Evolutionary conservation across 1,140 invertebrate genomes (phyloP), one percentile per base, ranked within the genome.

Genomic region (Eriosoma lanigerum): DNA sequence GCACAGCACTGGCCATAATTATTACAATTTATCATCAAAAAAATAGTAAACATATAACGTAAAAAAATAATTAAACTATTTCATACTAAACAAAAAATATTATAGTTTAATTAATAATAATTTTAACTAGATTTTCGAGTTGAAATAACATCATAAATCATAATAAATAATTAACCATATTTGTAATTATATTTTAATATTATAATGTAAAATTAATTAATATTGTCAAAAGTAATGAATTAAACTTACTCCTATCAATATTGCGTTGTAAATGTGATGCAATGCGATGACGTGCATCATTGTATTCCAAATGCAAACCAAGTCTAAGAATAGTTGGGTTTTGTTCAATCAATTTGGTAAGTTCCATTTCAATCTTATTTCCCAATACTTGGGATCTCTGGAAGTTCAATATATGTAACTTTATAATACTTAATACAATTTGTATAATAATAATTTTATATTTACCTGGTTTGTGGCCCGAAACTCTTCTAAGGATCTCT

Each of bases 301-400:
- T 96, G 87, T 96, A 97, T 89, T 98, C 96, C 84, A 98, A 93
- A 88, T 96, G 93, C 83, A 99, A 90, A 78, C 96, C 96, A 82
- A 98, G 90, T 87, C 94, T 90, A 83, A 98, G 88, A 81, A 99
- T 87, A 46, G 93, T 95, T 24, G 93, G 90, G 88, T 98, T 99
- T 85, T 96, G 92, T 86, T 96, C 94, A 81, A 99, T 91, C 82
- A 97, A 87, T 84, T 94, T 91, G 62, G 95, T 96, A 82, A 99
- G 96, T 89, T 97, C 94, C 94, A 97, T 98, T 90, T 99, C 97
- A 83, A 95, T 95, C 89, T 97, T 97, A 87, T 98, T 97, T 83
- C 97, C 96, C 83, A 99, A 89, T 81, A 97, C 92, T 88, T 93
- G 91, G 84, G 95, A 95, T 89, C 96, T 92, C 95, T 98, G 86